These are phyloP conservation scores for Microtus ochrogaster DNA, from an alignment of 2,113 vertebrate genomes.

Conservation along the genomic window DNA sequence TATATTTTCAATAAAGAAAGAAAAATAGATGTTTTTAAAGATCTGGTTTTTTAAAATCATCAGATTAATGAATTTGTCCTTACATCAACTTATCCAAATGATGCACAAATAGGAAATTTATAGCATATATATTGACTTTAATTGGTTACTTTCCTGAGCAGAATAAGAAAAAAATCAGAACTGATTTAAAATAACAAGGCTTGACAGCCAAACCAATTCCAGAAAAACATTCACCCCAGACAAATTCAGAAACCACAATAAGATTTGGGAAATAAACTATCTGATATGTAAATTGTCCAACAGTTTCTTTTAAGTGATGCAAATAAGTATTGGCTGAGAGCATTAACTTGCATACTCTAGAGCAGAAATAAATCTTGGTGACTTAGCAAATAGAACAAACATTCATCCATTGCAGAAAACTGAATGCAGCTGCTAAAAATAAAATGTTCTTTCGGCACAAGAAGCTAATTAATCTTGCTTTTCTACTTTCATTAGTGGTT, in stretches of 20 bases:
- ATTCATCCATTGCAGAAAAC: slow-evolving; percentile 41
- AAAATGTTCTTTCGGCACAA: neutral
- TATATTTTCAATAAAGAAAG: neutral
- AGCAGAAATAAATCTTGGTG: slow-evolving; percentile 60
- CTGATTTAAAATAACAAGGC: slow-evolving; percentile 70
- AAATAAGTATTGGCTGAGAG: slow-evolving; percentile 53
- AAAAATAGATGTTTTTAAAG: neutral
- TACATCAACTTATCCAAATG: neutral
- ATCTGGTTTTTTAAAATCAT: neutral
- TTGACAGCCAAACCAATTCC: slow-evolving; percentile 67
- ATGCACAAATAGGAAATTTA: slow-evolving; percentile 40
- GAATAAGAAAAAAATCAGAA: slow-evolving; percentile 58
- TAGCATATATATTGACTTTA: slow-evolving; percentile 33
- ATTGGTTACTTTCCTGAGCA: slow-evolving; percentile 62
- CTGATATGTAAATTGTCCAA: slow-evolving; percentile 60
- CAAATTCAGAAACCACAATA: slow-evolving; percentile 49
- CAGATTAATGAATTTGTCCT: neutral
- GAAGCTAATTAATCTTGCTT: slow-evolving; percentile 40
- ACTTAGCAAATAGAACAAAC: slow-evolving; percentile 52
- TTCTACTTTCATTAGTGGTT: slow-evolving; percentile 38
- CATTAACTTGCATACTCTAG: slow-evolving; percentile 56
- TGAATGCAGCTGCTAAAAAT: slow-evolving; percentile 44
- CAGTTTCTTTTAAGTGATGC: slow-evolving; percentile 54
- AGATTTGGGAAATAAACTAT: slow-evolving; percentile 64
- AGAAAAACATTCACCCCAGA: slow-evolving; percentile 57